Evolutionary conservation across 2,113 vertebrate species (phyloP), one percentile per base, ranked within the genome.

Genomic region (Formicarius rufipectus): DNA sequence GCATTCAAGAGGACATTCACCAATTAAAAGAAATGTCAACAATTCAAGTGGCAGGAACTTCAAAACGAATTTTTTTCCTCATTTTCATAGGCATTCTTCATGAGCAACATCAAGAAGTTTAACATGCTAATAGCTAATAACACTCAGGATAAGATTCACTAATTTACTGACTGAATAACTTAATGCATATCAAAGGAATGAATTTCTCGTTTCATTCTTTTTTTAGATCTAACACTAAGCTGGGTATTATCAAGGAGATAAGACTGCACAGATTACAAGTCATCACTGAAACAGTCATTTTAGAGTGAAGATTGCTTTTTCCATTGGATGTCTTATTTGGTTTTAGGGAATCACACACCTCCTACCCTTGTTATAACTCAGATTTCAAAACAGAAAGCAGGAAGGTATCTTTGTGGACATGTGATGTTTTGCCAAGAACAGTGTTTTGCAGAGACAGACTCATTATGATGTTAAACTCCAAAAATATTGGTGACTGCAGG

Each of bases 91-190:
- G 40, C 62, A 35, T 81, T 92, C 87, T 91, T 92, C 92, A 92
- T 60, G 35, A 96, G 73, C 73, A 94, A 84, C 76, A 96, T 94
- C 95, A 96, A 96, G 79, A 92, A 82, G 44, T 78, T 12, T 81
- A 96, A 92, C 79, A 95, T 78, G 88, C 85, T 96, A 96, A 95
- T 84, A 96, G 79, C 87, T 96, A 95, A 64, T 96, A 96, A 75
- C 31, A 86, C 82, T 60, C 35, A 50, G 92, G 90, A 24, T 95
- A 93, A 90, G 72, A 96, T 84, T 90, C 79, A 53, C 47, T 96
- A 53, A 95, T 97, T 94, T 96, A 67, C 68, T 90, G 91, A 94
- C 85, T 72, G 93, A 93, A 95, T 94, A 92, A 96, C 87, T 95
- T 78, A 90, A 93, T 78, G 69, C 50, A 33, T 96, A 96, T 96